Conservation (phyloP, 2,888 invertebrate genomes). For the Drosophila paramelanica region DNA sequence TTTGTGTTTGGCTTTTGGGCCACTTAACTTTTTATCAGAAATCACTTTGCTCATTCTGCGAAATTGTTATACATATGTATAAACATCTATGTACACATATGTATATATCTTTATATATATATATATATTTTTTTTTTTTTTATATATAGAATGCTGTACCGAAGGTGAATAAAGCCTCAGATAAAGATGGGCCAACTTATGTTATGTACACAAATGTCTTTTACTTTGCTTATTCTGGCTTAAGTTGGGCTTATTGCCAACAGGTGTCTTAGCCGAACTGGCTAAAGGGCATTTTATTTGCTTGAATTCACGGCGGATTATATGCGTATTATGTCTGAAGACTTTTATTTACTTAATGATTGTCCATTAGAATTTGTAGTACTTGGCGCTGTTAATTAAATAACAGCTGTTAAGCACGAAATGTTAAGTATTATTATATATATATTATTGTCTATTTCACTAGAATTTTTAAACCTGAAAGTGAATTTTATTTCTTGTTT, state of each 20-base stretch:
- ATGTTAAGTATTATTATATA: neutral
- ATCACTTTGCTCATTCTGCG: slow-evolving; percentile 73
- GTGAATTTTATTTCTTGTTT: too few relatives aligned
- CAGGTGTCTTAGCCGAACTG: slow-evolving; percentile 29
- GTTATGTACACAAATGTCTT: slow-evolving; percentile 6
- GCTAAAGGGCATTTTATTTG: neutral
- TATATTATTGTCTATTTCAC: too few relatives aligned
- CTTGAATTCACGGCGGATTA: neutral
- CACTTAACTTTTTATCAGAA: slow-evolving; percentile 79
- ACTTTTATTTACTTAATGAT: neutral
- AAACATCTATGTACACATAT: neutral
- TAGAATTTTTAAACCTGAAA: too few relatives aligned
- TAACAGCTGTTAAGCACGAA: slow-evolving; percentile 13
- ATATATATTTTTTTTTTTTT: neutral
- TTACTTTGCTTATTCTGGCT: slow-evolving; percentile 27
- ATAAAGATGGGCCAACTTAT: slow-evolving; percentile 19
- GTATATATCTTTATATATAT: neutral
- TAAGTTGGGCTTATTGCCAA: slow-evolving; percentile 23
- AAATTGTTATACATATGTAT: slow-evolving; percentile 59
- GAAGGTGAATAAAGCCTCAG: slow-evolving; percentile 31
- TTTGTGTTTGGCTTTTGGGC: slow-evolving; percentile 63
- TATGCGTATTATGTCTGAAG: too few relatives aligned
- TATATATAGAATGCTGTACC: slow-evolving; percentile 5
- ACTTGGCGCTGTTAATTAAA: neutral
- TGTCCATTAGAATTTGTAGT: neutral